A percentile compares a stretch with the other conserved stretches of the same genome.
Conservation (phyloP, 2,888 invertebrate species). For the Cosmopolites sordidus region DNA sequence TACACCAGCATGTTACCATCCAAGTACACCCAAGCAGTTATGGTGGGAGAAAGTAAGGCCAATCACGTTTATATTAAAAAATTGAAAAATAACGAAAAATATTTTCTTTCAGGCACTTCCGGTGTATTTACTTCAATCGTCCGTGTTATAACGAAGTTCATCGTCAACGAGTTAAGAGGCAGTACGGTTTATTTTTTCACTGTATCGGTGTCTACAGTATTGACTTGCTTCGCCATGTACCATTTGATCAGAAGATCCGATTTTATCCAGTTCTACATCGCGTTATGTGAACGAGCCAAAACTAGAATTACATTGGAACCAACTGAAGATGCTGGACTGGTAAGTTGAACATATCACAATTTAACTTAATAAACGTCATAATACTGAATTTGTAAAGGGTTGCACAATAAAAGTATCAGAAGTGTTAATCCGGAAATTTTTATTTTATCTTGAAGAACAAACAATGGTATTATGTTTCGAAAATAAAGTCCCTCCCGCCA, state of each 20-base stretch:
- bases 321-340: constrained; percentile 78
- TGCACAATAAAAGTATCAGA: too few species aligned
- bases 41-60: constrained; percentile 84
- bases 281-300: constrained; percentile 67
- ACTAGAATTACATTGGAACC: constrained; percentile 78
- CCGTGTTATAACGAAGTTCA: constrained; percentile 76
- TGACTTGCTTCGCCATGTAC: constrained; percentile 74
- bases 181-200: constrained; percentile 86
- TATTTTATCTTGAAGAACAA: too few species aligned
- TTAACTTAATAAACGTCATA: too few species aligned
- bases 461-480: too few species aligned
- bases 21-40: constrained; percentile 87
- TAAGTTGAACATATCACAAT: constrained; percentile 41
- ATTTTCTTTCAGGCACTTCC: constrained; percentile 63
- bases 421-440: too few species aligned
- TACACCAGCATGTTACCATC: constrained; percentile 89
- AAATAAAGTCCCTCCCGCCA: too few species aligned
- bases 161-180: constrained; percentile 69
- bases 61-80: neutral
- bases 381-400: too few species aligned
- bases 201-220: constrained; percentile 71
- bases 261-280: constrained; percentile 79
- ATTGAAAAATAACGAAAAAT: neutral
- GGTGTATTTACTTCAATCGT: constrained; percentile 84
- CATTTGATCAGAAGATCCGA: constrained; percentile 73